A percentile compares a stretch with the other conserved stretches of the same genome.
These are phyloP conservation scores for Sebastes taczanowskii DNA, from an alignment of 2,797 vertebrate species.

Conservation along the genomic window DNA sequence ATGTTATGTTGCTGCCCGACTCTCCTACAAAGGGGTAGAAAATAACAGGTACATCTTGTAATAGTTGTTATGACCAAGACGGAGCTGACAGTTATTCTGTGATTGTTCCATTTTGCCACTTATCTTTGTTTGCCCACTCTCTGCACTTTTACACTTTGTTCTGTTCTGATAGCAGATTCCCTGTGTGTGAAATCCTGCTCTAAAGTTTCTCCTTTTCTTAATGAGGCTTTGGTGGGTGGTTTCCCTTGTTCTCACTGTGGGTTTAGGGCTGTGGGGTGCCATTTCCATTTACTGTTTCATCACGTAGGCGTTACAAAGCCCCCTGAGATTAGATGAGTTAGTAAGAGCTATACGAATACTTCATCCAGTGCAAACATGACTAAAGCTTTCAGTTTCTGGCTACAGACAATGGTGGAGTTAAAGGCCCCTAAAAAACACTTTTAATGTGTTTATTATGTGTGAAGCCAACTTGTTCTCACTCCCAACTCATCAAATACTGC, in stretches of 20 bases:
- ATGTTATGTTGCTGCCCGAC: neutral
- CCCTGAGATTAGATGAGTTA: conserved; percentile 29
- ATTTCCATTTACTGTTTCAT: conserved; percentile 60
- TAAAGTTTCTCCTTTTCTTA: conserved; percentile 28
- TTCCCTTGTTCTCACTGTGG: conserved; percentile 41
- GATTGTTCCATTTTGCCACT: neutral
- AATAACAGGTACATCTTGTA: neutral
- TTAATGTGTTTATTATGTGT: neutral
- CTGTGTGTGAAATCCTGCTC: conserved; percentile 9
- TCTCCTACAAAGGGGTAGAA: neutral
- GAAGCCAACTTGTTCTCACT: neutral
- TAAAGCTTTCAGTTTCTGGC: conserved; percentile 18
- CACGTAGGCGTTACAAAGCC: conserved; percentile 48
- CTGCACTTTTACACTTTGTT: conserved; percentile 14
- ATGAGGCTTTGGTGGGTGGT: conserved; percentile 49
- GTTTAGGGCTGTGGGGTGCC: conserved; percentile 33
- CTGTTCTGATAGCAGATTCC: neutral
- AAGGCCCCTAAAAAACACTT: neutral
- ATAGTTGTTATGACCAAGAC: neutral
- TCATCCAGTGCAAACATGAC: neutral
- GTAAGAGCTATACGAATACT: conserved; percentile 6
- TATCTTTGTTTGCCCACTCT: neutral
- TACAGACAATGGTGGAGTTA: neutral
- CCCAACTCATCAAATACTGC: neutral
- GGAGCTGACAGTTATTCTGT: neutral